Conservation (phyloP, 64 coral and sea anemone species). For the Catalaphyllia jardinei region DNA sequence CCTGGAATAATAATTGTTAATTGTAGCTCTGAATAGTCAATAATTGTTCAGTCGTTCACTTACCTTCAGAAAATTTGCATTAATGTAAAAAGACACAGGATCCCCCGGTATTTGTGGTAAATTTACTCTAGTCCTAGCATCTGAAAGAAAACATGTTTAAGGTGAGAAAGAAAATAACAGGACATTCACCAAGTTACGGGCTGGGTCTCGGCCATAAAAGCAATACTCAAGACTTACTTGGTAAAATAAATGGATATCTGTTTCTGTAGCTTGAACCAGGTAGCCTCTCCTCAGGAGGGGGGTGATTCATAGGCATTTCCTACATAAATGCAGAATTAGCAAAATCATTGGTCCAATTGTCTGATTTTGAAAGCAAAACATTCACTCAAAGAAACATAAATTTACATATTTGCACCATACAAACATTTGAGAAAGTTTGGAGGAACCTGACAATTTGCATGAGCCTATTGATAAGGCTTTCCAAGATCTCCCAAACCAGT, state of each 20-base stretch:
- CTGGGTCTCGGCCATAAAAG: too few species aligned
- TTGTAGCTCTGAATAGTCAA: too few species aligned
- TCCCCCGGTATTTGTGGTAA: constrained; percentile 84
- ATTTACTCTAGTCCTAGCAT: constrained; percentile 88
- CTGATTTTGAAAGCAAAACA: too few species aligned
- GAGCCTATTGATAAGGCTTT: too few species aligned
- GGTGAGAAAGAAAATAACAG: not conserved
- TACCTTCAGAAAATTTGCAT: constrained; percentile 93
- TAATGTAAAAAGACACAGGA: constrained; percentile 80
- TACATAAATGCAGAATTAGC: not conserved
- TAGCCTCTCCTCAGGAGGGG: constrained; percentile 72
- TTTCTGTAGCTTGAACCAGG: constrained; percentile 89
- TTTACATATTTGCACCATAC: too few species aligned
- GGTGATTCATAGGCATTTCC: constrained; percentile 88
- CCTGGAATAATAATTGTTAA: too few species aligned
- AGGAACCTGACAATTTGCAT: too few species aligned
- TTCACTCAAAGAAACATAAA: too few species aligned
- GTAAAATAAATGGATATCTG: constrained; percentile 93
- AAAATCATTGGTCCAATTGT: not conserved
- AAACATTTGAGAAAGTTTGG: too few species aligned
- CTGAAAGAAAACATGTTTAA: constrained; percentile 22
- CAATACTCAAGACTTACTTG: constrained; percentile 57
- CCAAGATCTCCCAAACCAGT: too few species aligned
- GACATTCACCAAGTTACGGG: too few species aligned
- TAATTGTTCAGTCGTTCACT: not conserved